Evolutionary conservation across 1,140 invertebrate genomes (phyloP), one percentile per base, ranked within the genome.

Genomic region (Drosophila nasuta): DNA sequence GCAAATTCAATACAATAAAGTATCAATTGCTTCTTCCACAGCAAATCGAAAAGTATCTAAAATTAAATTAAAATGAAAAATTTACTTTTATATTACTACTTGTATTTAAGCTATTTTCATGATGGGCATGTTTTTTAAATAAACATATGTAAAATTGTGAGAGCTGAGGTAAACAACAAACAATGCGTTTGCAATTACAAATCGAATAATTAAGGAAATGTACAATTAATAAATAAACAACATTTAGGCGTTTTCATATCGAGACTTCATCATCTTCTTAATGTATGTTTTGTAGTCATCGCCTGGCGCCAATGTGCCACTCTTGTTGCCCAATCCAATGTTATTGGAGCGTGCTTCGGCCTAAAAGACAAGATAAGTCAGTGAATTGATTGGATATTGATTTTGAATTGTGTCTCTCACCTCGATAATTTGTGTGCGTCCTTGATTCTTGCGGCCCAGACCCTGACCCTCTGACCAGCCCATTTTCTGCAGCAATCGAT

Each of bases 401-500:
- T 38, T 38, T 33, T 1, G 2, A 7, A 1, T 2, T 5, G 1
- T 33, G 1, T 33, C 51, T 4, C 3, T 45, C 82, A 96, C 96
- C 93, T 98, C 96, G 72, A 99, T 97, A 54, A 98, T 98, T 52
- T 96, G 96, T 5, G 97, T 97, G 80, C 97, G 94, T n/a, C 98
- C 98, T 93, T 99, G 98, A 91, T 98, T 97, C 35, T 95, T 94
- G 91, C 97, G 97, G 3, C 98, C 99, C 8, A 99, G 93, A 0
- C 99, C 99, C 94, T 97, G 96, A 1, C 98, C 99, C 92, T 98
- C 97, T 5, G 96, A 96, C 98, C 99, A 99, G 0, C 99, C 99
- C 98, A 99, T 99, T 93, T 98, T 99, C 93, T 99, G 98, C 46
- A 99, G 92, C 80, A 99, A 94, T 93, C 97, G 97, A 93, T 96